These are phyloP conservation scores for Macrophya alboannulata DNA, from an alignment of 2,888 invertebrate species.

Conservation along the genomic window DNA sequence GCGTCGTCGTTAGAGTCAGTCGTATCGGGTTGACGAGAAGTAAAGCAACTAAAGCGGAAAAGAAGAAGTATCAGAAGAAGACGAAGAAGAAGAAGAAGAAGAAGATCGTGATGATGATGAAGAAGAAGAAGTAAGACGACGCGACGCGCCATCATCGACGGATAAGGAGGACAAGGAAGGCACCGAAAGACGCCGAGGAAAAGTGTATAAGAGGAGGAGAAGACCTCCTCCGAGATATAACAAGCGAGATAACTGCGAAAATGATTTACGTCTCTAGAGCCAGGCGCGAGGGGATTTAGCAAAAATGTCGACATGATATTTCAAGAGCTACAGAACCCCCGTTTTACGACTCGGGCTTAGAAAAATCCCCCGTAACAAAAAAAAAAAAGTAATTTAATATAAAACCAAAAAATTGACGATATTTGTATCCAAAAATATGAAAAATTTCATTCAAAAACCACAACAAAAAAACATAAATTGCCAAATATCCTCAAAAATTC, in stretches of 20 bases:
- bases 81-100: not conserved
- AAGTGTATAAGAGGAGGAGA: not conserved
- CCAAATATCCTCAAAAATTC: too few species aligned
- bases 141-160: conserved; percentile 26
- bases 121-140: not conserved
- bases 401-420: too few species aligned
- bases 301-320: conserved; percentile 10
- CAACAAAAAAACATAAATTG: too few species aligned
- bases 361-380: not conserved
- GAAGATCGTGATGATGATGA: not conserved
- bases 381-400: not conserved
- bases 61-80: not conserved
- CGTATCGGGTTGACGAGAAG: conserved; percentile 31
- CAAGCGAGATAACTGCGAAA: conserved; percentile 37
- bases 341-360: not conserved
- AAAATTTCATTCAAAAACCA: too few species aligned
- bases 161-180: conserved; percentile 5
- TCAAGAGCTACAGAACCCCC: not conserved
- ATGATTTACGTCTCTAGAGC: conserved; percentile 14
- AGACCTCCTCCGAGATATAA: conserved; percentile 30
- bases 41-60: not conserved
- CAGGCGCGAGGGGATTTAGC: not conserved
- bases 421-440: too few species aligned
- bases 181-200: not conserved
- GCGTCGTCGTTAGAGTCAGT: conserved; percentile 42